Percentiles rank a stretch among this genome's conserved stretches.
These are phyloP conservation scores for Poecile montanus DNA, from an alignment of 2,797 vertebrate species.

Conservation along the genomic window DNA sequence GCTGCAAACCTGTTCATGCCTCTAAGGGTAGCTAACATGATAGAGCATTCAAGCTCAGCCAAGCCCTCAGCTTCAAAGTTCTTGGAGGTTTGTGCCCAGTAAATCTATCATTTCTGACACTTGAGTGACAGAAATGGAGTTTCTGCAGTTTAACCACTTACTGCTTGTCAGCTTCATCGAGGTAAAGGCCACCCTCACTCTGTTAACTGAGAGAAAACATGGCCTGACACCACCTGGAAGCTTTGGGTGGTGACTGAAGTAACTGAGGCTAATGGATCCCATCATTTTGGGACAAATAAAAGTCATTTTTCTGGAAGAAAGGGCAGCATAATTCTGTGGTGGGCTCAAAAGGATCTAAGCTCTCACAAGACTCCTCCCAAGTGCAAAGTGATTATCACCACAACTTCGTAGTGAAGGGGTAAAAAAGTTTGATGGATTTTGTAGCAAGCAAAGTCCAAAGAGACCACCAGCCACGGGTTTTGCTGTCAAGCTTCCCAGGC, in stretches of 20 bases:
- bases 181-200: not conserved
- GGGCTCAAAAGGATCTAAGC: not conserved
- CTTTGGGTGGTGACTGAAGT: not conserved
- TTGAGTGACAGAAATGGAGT: slow-evolving; percentile 31
- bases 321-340: not conserved
- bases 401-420: not conserved
- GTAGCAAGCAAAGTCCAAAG: not conserved
- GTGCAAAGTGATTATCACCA: not conserved
- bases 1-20: not conserved
- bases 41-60: not conserved
- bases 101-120: slow-evolving; percentile 40
- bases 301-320: not conserved
- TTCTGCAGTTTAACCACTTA: not conserved
- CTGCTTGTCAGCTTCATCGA: slow-evolving; percentile 4
- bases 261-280: not conserved
- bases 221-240: not conserved
- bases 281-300: not conserved
- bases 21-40: not conserved
- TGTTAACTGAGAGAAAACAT: not conserved
- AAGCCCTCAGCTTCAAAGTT: not conserved
- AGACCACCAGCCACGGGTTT: not conserved
- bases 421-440: not conserved
- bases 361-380: not conserved
- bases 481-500: not conserved
- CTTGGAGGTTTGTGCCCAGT: not conserved